phyloP scores from a whole-genome alignment of 2,888 invertebrate species.

The Lithosia quadra region DNA sequence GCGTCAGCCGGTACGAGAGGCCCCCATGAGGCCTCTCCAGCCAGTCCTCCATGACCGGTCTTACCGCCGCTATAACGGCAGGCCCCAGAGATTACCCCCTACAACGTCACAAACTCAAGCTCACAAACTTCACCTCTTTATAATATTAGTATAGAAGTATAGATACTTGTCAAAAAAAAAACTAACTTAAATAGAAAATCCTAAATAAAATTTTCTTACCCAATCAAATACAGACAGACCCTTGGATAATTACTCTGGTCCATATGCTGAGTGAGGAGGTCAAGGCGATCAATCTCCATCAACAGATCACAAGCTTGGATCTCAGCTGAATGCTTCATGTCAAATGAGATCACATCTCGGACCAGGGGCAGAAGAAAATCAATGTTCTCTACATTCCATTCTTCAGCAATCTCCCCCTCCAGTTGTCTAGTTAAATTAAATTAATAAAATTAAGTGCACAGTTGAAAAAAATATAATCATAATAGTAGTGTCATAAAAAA shows the following conservation, averaged over 20 bases:
- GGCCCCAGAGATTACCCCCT: too few relatives aligned
- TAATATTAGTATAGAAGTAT: too few relatives aligned
- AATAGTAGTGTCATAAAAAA: neutral
- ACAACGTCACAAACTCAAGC: too few relatives aligned
- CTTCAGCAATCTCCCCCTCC: conserved; percentile 95
- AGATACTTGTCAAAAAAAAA: too few relatives aligned
- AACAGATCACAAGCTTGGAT: conserved; percentile 99
- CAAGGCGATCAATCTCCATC: conserved; percentile 98
- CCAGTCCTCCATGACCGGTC: too few relatives aligned
- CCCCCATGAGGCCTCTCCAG: too few relatives aligned
- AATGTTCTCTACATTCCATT: conserved; percentile 89
- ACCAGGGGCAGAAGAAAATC: conserved; percentile 92
- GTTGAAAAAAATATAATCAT: neutral
- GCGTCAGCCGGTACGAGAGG: too few relatives aligned
- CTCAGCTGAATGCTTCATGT: conserved; percentile 99
- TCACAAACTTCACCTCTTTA: too few relatives aligned
- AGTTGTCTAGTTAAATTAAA: conserved; percentile 89
- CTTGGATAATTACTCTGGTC: conserved; percentile 95
- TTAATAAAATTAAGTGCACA: neutral
- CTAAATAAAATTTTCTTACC: conserved; percentile 60
- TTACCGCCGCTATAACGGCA: too few relatives aligned
- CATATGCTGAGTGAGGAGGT: conserved; percentile 94
- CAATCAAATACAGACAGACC: conserved; percentile 96
- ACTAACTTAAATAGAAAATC: neutral
- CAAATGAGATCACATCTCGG: conserved; percentile 96